Conservation (phyloP, 1,140 invertebrate species). For the Papilio helenus region DNA sequence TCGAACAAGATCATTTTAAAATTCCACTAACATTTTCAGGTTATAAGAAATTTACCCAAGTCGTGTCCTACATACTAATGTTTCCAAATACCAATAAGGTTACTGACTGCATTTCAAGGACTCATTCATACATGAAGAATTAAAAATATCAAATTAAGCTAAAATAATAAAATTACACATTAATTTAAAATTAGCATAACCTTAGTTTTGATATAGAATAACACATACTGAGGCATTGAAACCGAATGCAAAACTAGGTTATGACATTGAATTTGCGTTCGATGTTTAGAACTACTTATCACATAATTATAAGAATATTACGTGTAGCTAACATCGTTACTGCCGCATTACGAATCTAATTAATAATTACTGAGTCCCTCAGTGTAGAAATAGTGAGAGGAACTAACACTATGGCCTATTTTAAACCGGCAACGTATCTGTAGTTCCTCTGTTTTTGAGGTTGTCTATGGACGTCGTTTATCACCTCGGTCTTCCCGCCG, state of each 20-base stretch:
- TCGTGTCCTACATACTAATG: constrained; percentile 2
- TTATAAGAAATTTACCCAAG: not conserved
- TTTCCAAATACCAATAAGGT: not conserved
- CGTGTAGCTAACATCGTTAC: not conserved
- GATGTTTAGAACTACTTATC: not conserved
- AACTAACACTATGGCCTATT: too few species aligned
- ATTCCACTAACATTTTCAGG: not conserved
- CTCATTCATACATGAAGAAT: not conserved
- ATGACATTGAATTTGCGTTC: constrained; percentile 1
- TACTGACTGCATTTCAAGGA: not conserved
- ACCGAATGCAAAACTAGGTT: not conserved
- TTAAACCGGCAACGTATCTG: too few species aligned
- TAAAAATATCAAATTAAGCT: not conserved
- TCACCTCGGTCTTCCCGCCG: too few species aligned
- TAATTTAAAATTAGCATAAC: not conserved
- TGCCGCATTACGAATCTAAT: not conserved
- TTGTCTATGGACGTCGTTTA: too few species aligned
- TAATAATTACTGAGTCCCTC: too few species aligned
- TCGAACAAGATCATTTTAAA: not conserved
- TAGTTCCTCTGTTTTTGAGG: too few species aligned
- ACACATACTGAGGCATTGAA: not conserved
- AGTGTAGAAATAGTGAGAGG: too few species aligned
- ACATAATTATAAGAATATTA: not conserved
- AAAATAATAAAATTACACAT: not conserved
- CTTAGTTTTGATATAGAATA: not conserved